Evolutionary conservation across 1,140 invertebrate genomes (phyloP).

Genomic region (Himalopsyche phryganea): DNA sequence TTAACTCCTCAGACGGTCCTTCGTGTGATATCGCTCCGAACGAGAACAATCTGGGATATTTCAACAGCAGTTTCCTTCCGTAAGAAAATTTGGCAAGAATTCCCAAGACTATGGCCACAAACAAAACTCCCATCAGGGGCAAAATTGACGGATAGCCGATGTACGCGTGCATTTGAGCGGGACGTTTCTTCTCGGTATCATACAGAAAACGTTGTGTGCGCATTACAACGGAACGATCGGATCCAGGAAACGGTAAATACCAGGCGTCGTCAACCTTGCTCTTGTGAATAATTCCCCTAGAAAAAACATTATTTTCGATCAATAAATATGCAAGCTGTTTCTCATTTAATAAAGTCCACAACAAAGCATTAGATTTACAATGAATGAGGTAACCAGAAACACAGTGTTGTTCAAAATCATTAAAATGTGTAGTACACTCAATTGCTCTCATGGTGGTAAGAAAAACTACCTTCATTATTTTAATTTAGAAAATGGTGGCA

Average conservation of each 20-base stretch:
- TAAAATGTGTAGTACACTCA: no score
- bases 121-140: neutral
- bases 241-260: constrained; percentile 25
- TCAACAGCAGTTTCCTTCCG: constrained; percentile 40
- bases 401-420: no score
- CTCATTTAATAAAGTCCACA: no score
- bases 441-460: no score
- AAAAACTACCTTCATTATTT: no score
- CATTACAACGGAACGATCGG: constrained; percentile 20
- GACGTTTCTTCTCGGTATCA: constrained; percentile 37
- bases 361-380: no score
- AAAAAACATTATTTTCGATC: no score
- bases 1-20: constrained; percentile 61
- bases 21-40: constrained; percentile 64
- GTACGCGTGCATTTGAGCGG: constrained; percentile 20
- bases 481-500: no score
- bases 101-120: constrained; percentile 58
- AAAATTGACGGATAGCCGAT: constrained; percentile 18
- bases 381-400: no score
- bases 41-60: constrained; percentile 74
- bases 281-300: constrained; percentile 23
- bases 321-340: neutral
- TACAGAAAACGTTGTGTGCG: constrained; percentile 32
- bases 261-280: constrained; percentile 13
- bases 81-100: constrained; percentile 62